Conservation (phyloP, 2,113 vertebrate species). For the Notarius lentiginosus region DNA sequence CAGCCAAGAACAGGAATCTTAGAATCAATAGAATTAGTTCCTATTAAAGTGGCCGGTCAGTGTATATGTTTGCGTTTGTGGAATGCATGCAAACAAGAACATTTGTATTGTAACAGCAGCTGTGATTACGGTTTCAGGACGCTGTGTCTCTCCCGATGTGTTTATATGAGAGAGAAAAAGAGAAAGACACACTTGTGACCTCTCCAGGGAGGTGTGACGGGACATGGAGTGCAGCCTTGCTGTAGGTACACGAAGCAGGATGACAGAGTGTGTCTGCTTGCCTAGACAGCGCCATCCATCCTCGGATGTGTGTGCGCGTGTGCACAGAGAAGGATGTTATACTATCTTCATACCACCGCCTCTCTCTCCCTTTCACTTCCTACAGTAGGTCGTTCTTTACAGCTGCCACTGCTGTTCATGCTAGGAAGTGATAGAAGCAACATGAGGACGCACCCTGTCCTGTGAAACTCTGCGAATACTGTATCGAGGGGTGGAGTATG, state of each 20-base stretch:
- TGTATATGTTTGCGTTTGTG: neutral
- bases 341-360: neutral
- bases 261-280: conserved; percentile 68
- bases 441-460: conserved; percentile 56
- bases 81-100: no score
- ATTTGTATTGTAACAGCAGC: neutral
- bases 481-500: conserved; percentile 52
- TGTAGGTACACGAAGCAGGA: conserved; percentile 69
- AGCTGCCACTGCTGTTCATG: neutral
- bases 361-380: neutral
- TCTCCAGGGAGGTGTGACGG: conserved; percentile 62
- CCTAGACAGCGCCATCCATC: conserved; percentile 74
- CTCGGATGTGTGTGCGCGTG: conserved; percentile 54
- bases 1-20: no score
- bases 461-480: conserved; percentile 69
- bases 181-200: conserved; percentile 57
- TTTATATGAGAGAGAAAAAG: neutral
- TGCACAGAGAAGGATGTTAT: conserved; percentile 17
- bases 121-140: neutral
- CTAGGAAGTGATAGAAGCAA: conserved; percentile 12
- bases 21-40: no score
- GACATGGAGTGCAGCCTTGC: conserved; percentile 62
- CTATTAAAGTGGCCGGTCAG: no score
- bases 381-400: neutral
- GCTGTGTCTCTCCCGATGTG: conserved; percentile 10